Base-by-base conservation (phyloP, 2,797 vertebrate species). In the Enteromius paludinosus region DNA sequence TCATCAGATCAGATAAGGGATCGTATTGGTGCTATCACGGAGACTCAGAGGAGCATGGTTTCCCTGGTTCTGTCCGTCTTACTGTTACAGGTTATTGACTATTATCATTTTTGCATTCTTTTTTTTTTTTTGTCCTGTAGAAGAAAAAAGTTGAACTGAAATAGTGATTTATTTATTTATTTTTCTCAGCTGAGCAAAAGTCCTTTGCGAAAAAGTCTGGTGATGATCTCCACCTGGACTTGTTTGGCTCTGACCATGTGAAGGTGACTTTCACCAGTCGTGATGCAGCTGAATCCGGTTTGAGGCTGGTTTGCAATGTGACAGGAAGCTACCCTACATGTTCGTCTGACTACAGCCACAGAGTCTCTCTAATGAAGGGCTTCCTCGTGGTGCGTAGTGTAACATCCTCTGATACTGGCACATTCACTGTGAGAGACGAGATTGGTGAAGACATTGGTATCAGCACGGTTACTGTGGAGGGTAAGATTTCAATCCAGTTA, bases 1-100 rank as follows among this genome's bases (percentile, higher is more conserved):
- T 83, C 43, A 56, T 25, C 54, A 8, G 1, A n/a, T 62, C 77
- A 64, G 81, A 86, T 30, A 20, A n/a, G 14, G 84, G 84, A 43
- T 35, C 41, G 11, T 86, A 83, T 18, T 45, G 6, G 43, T 86
- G 81, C 47, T 75, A 82, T 52, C 47, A 52, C 17, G 3, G 47
- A 49, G 17, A 17, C 17, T 18, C 47, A 3, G 59, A 84, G 4
- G 76, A 84, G 11, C 49, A 0, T 3, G 83, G 77, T 6, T 2
- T 61, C 20, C 77, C 77, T 0, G 77, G 52, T 2, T 61, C 77
- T 2, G 6, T 79, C 23, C 10, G 0, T 0, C 83, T 84, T 18
- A 23, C 18, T 35, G 61, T 78, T 45, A 23, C 9, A 78, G 74
- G 73, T 76, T 25, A 3, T 49, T 49, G 2, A 30, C 14, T 33